Percentiles rank a stretch among this genome's conserved stretches.
Conservation (phyloP, 2,888 invertebrate genomes). For the Clepsis dumicolana region DNA sequence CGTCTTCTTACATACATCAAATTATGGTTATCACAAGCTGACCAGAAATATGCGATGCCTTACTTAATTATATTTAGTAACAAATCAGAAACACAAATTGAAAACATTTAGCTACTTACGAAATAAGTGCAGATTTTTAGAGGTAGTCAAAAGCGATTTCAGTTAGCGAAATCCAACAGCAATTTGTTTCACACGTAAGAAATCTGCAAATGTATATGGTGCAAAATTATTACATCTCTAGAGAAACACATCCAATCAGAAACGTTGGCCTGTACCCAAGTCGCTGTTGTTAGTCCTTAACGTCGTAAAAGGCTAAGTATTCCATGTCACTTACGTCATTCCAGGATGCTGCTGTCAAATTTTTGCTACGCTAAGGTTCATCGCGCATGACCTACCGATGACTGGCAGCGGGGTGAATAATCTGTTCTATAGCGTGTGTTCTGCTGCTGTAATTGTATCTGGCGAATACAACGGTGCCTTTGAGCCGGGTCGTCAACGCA, state of each 20-base stretch:
- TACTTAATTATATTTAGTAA: no score
- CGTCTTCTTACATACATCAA: no score
- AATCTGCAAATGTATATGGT: constrained; percentile 19
- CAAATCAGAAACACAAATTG: no score
- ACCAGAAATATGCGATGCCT: no score
- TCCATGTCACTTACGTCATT: background rate
- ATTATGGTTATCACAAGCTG: no score
- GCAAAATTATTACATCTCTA: constrained; percentile 28
- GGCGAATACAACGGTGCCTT: constrained; percentile 25
- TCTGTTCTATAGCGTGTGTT: constrained; percentile 60
- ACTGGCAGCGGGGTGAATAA: constrained; percentile 63
- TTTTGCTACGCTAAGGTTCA: constrained; percentile 54
- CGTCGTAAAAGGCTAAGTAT: background rate
- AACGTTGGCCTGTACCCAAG: constrained; percentile 34
- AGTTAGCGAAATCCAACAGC: constrained; percentile 11
- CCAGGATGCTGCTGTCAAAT: background rate
- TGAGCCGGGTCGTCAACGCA: constrained; percentile 10
- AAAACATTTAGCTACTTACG: background rate
- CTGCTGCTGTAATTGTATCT: constrained; percentile 36
- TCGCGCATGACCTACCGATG: constrained; percentile 65
- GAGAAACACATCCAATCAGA: constrained; percentile 29
- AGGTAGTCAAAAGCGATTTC: background rate
- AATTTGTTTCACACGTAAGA: constrained; percentile 17
- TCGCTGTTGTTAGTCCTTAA: background rate
- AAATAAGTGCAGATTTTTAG: background rate